These are phyloP conservation scores for Elgaria multicarinata DNA, from an alignment of 2,113 vertebrate genomes.

Conservation along the genomic window DNA sequence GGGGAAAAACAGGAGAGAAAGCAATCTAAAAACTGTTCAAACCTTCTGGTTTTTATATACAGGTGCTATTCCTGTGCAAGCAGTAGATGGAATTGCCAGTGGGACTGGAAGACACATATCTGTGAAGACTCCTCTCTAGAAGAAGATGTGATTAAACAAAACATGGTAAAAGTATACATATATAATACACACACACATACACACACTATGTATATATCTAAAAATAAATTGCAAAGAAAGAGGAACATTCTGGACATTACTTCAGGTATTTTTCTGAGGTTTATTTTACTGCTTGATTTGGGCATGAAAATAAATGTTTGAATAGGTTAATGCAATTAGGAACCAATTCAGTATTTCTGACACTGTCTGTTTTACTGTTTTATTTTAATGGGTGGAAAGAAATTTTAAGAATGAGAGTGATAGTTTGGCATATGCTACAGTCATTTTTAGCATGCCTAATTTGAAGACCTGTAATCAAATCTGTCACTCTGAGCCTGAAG, in stretches of 20 bases:
- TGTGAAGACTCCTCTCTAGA: conserved; percentile 80
- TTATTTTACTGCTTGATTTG: not conserved
- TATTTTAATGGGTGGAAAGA: conserved; percentile 55
- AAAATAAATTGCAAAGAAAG: conserved; percentile 10
- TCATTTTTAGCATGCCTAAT: conserved; percentile 74
- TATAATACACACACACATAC: not conserved
- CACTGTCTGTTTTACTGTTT: conserved; percentile 63
- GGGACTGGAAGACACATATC: conserved; percentile 83
- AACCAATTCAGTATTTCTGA: conserved; percentile 43
- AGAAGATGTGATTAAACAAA: conserved; percentile 79
- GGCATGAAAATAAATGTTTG: not conserved
- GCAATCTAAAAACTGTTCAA: conserved; percentile 30
- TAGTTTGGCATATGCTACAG: conserved; percentile 66
- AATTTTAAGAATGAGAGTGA: conserved; percentile 62
- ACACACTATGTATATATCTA: not conserved
- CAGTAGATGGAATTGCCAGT: conserved; percentile 93
- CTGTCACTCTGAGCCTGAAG: conserved; percentile 68
- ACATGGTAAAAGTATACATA: conserved; percentile 77
- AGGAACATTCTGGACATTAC: conserved; percentile 2
- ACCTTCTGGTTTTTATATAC: conserved; percentile 54
- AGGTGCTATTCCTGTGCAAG: conserved; percentile 93
- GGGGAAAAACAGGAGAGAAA: conserved; percentile 10
- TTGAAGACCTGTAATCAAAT: conserved; percentile 72
- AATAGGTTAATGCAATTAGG: not conserved
- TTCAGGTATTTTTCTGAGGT: conserved; percentile 25